Evolutionary conservation across 2,888 invertebrate genomes (phyloP).

Genomic region (Phlogophora meticulosa): DNA sequence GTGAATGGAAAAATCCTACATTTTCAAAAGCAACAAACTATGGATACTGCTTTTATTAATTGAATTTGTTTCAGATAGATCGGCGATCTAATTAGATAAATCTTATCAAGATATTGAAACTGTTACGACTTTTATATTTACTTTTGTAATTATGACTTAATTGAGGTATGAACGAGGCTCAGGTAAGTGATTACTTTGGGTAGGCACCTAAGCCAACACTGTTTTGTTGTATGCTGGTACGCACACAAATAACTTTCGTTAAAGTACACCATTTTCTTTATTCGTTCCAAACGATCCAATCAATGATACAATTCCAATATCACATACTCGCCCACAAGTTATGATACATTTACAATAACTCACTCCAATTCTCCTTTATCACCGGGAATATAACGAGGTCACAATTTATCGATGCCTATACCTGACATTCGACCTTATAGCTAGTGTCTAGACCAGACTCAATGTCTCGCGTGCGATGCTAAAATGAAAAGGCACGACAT

Average conservation of each 20-base stretch:
- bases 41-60: background rate
- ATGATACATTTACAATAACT: conserved; percentile 15
- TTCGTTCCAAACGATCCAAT: no score
- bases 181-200: no score
- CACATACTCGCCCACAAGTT: background rate
- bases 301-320: background rate
- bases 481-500: conserved; percentile 65
- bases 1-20: background rate
- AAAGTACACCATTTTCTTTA: no score
- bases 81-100: no score
- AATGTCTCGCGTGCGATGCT: conserved; percentile 63
- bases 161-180: no score
- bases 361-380: conserved; percentile 22
- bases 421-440: conserved; percentile 64
- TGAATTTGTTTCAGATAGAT: background rate
- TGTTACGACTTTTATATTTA: no score
- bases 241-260: no score
- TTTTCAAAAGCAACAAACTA: background rate
- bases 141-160: background rate
- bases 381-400: conserved; percentile 35
- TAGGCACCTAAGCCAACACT: background rate
- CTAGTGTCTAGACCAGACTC: conserved; percentile 63
- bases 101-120: no score
- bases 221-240: background rate
- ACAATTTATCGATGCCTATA: conserved; percentile 39